Percentiles rank a stretch among this genome's conserved stretches.
Evolutionary conservation across 2,113 vertebrate genomes (phyloP).

Genomic region (Hemiscyllium ocellatum): DNA sequence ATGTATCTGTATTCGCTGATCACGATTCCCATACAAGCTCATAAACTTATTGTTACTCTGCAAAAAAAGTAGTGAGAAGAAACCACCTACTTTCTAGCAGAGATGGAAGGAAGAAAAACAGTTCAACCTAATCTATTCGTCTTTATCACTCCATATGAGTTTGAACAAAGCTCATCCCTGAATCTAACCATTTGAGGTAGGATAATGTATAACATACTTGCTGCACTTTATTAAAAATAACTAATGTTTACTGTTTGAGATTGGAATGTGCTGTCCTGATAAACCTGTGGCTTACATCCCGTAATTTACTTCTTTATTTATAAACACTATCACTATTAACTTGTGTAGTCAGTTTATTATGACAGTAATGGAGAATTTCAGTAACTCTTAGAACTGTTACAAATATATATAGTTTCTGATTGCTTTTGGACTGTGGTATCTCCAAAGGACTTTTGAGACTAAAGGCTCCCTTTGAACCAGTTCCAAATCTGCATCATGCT

Average conservation of each 20-base stretch:
- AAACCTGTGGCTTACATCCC: not conserved
- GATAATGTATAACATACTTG: not conserved
- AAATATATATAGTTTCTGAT: not conserved
- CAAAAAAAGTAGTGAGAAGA: not conserved
- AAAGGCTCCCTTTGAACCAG: not conserved
- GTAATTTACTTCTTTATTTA: not conserved
- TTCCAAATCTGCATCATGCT: not conserved
- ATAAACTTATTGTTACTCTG: not conserved
- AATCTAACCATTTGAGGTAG: not conserved
- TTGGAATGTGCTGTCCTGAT: slow-evolving; percentile 4
- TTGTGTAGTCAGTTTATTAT: not conserved
- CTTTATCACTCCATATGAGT: not conserved
- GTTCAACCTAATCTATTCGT: not conserved
- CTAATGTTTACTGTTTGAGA: not conserved
- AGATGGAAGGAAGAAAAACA: not conserved
- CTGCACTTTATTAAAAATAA: not conserved
- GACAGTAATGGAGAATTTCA: not conserved
- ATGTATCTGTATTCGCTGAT: not conserved
- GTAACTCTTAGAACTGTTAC: not conserved
- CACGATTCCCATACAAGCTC: not conserved
- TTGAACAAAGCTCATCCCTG: not conserved
- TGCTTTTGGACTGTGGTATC: not conserved
- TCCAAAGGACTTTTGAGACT: not conserved
- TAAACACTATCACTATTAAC: not conserved
- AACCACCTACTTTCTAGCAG: not conserved